Conservation (phyloP, 2,797 vertebrate genomes). For the Anabacerthia variegaticeps region DNA sequence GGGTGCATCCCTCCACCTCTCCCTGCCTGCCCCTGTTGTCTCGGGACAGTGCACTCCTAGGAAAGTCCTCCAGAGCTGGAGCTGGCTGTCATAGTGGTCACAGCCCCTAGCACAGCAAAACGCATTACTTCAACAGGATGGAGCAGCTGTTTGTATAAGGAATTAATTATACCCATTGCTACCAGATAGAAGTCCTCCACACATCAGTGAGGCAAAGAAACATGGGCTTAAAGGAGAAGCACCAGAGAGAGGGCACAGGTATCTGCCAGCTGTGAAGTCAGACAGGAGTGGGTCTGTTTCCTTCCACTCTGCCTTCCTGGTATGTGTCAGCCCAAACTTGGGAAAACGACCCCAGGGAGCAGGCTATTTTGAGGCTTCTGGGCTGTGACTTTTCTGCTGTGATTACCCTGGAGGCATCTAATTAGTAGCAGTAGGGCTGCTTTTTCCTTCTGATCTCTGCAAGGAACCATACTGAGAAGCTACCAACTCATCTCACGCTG, state of each 20-base stretch:
- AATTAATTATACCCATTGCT: conserved; percentile 29
- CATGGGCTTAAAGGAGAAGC: not conserved
- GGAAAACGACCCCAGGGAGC: conserved; percentile 7
- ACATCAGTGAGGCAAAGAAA: conserved; percentile 21
- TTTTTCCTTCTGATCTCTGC: conserved; percentile 27
- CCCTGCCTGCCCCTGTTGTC: not conserved
- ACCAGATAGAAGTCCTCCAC: conserved; percentile 2
- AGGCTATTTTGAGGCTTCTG: conserved; percentile 38
- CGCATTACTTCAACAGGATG: not conserved
- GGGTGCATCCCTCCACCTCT: not conserved
- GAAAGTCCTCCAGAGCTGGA: not conserved
- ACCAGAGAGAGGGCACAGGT: not conserved
- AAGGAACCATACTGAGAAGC: not conserved
- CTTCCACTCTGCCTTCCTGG: not conserved
- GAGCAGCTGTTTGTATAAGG: conserved; percentile 40
- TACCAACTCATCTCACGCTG: not conserved
- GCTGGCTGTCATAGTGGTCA: not conserved
- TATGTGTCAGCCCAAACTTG: not conserved
- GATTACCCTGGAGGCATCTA: conserved; percentile 3
- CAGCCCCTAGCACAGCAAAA: not conserved
- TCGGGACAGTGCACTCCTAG: not conserved
- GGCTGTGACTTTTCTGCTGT: conserved; percentile 13
- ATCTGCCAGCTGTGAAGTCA: not conserved
- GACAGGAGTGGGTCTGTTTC: not conserved
- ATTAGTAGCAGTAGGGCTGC: not conserved